Evolutionary conservation across 2,797 vertebrate genomes (phyloP).

Genomic region (Channa striata): DNA sequence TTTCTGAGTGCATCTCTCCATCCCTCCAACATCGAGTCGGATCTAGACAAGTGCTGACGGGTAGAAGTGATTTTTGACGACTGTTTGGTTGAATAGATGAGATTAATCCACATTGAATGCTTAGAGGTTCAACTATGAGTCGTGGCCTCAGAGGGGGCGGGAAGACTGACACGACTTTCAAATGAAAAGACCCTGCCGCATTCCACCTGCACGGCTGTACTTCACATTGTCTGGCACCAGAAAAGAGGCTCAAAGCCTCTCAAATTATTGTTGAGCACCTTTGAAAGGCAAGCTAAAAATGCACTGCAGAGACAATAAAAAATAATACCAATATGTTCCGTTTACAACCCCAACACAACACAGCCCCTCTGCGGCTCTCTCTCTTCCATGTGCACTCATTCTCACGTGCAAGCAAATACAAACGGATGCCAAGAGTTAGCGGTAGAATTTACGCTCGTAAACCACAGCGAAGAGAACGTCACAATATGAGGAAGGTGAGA

Average conservation of each 20-base stretch:
- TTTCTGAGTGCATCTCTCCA: background rate
- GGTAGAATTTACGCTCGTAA: background rate
- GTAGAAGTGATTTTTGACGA: constrained; percentile 36
- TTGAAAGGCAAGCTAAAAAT: constrained; percentile 5
- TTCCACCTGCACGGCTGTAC: constrained; percentile 29
- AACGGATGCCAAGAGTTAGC: constrained; percentile 6
- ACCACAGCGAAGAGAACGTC: constrained; percentile 9
- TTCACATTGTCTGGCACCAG: constrained; percentile 23
- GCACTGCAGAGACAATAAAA: background rate
- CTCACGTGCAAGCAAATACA: constrained; percentile 32
- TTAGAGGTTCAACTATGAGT: constrained; percentile 1
- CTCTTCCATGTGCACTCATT: constrained; percentile 18
- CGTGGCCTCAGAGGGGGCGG: background rate
- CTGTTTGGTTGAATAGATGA: constrained; percentile 28
- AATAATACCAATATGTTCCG: background rate
- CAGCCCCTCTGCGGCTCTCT: background rate
- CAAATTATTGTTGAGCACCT: constrained; percentile 14
- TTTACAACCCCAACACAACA: constrained; percentile 7
- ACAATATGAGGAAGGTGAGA: constrained; percentile 10
- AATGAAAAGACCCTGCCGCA: constrained; percentile 21
- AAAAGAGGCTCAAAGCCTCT: background rate
- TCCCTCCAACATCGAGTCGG: constrained; percentile 1
- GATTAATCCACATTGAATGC: constrained; percentile 22
- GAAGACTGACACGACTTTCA: constrained; percentile 32
- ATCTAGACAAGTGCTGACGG: constrained; percentile 12